phyloP scores from a whole-genome alignment of 2,888 invertebrate species.

The Carpatolechia fugitivella region DNA sequence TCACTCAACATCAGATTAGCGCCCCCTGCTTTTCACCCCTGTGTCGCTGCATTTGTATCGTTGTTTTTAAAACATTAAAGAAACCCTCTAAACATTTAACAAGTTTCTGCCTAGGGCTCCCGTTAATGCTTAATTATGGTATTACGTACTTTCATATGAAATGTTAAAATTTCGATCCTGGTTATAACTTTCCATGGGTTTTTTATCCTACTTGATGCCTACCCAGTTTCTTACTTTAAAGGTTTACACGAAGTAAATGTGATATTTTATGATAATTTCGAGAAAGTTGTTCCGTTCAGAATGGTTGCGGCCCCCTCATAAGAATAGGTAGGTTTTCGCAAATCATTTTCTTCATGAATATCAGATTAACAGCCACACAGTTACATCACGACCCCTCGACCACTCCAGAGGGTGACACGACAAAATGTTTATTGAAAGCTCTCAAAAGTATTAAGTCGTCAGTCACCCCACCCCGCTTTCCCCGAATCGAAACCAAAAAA shows the following conservation, averaged over 20 bases:
- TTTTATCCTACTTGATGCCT: background rate
- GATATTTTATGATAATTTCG: background rate
- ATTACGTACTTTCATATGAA: no score
- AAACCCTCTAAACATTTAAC: constrained; percentile 52
- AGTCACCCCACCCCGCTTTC: constrained; percentile 1
- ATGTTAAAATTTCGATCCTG: no score
- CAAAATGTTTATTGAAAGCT: constrained; percentile 6
- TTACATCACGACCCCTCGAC: background rate
- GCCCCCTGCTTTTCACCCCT: constrained; percentile 46
- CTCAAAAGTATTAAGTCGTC: constrained; percentile 17
- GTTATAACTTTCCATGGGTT: no score
- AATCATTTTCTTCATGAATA: no score
- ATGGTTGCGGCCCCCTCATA: background rate
- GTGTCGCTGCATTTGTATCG: constrained; percentile 54
- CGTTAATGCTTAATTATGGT: no score
- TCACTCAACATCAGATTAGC: constrained; percentile 69
- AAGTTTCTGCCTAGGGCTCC: constrained; percentile 16
- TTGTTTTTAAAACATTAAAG: constrained; percentile 70
- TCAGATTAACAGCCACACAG: background rate
- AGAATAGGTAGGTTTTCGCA: background rate
- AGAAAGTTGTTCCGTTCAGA: background rate
- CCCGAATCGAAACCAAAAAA: constrained; percentile 40
- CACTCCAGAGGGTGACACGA: background rate
- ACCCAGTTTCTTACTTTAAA: background rate
- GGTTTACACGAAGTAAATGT: background rate